Evolutionary conservation across 2,888 invertebrate species (phyloP).

Genomic region (Acleris cristana): DNA sequence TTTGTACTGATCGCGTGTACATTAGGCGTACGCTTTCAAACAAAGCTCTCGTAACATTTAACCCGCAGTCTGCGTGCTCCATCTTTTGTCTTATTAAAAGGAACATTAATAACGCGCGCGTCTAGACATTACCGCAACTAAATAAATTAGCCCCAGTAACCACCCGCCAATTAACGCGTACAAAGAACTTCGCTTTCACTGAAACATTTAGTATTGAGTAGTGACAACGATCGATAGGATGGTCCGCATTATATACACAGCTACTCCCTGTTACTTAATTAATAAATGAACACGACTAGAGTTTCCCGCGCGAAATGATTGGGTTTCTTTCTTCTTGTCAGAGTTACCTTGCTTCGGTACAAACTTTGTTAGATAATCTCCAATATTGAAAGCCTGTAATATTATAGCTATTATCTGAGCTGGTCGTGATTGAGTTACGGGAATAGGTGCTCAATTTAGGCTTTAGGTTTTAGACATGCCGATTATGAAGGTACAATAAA

Average conservation of each 20-base stretch:
- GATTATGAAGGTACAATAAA: too few relatives aligned
- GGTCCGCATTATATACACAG: slow-evolving; percentile 54
- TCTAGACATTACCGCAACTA: slow-evolving; percentile 69
- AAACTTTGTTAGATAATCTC: slow-evolving; percentile 40
- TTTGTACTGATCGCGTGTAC: slow-evolving; percentile 3
- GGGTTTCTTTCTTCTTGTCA: slow-evolving; percentile 42
- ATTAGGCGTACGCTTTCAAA: slow-evolving; percentile 9
- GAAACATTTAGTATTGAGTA: slow-evolving; percentile 52
- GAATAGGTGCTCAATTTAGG: slow-evolving; percentile 10
- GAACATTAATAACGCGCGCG: slow-evolving; percentile 61
- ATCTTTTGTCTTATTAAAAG: slow-evolving; percentile 66
- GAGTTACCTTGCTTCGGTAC: slow-evolving; percentile 38
- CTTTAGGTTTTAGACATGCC: neutral
- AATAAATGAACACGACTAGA: slow-evolving; percentile 55
- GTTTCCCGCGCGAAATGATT: slow-evolving; percentile 53
- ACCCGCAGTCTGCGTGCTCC: slow-evolving; percentile 35
- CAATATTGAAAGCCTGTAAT: slow-evolving; percentile 33
- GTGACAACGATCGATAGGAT: slow-evolving; percentile 53
- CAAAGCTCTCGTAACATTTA: slow-evolving; percentile 19
- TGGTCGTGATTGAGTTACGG: slow-evolving; percentile 23
- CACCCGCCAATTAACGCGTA: slow-evolving; percentile 65
- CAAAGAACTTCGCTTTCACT: slow-evolving; percentile 62
- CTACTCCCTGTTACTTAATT: slow-evolving; percentile 50
- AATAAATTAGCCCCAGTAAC: slow-evolving; percentile 70
- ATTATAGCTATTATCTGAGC: slow-evolving; percentile 29